Conservation (phyloP, 2,113 vertebrate species). For the Leucopsar rothschildi region DNA sequence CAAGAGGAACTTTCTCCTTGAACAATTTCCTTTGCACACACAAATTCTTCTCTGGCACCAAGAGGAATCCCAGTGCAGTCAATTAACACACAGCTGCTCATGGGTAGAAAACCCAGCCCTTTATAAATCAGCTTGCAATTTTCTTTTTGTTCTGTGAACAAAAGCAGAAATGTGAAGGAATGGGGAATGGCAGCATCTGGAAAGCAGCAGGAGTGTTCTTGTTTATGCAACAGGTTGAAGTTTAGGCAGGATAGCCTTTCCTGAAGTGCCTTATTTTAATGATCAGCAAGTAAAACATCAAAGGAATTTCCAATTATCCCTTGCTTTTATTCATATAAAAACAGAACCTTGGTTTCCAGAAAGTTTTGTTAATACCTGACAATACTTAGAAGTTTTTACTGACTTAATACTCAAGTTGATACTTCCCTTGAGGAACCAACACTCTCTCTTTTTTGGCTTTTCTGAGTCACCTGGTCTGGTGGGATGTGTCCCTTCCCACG, state of each 20-base stretch:
- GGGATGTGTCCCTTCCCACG: not conserved
- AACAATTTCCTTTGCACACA: not conserved
- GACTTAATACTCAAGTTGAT: not conserved
- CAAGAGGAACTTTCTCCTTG: not conserved
- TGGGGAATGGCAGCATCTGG: not conserved
- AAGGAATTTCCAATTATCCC: not conserved
- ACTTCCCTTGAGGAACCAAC: not conserved
- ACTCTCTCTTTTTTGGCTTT: not conserved
- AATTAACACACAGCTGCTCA: slow-evolving; percentile 10
- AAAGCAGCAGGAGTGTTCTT: not conserved
- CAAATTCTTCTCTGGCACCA: not conserved
- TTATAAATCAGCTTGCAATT: not conserved
- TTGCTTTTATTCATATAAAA: not conserved
- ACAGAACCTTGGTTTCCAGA: not conserved
- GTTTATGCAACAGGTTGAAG: not conserved
- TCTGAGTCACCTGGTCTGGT: not conserved
- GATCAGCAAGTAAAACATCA: not conserved
- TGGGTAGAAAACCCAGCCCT: not conserved
- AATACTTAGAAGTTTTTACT: not conserved
- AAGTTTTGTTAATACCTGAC: not conserved
- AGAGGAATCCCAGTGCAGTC: slow-evolving; percentile 11
- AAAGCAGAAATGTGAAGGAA: not conserved
- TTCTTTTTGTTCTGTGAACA: not conserved
- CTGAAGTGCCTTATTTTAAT: not conserved
- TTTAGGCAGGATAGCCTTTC: not conserved